phyloP scores from a whole-genome alignment of 1,140 invertebrate genomes.

The Harlomillsia oculata region DNA sequence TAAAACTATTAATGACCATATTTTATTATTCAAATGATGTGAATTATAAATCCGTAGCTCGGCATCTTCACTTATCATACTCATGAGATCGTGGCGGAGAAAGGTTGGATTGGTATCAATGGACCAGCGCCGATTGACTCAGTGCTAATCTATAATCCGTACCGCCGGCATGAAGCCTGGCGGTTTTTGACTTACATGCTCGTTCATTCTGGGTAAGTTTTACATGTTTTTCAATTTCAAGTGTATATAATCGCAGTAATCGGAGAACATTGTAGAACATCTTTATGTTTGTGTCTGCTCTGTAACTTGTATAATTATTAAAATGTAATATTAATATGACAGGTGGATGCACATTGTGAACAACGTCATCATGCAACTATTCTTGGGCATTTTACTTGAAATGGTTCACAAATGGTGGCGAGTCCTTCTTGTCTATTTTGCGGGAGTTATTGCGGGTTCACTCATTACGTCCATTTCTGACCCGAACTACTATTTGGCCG shows the following conservation, averaged over 20 bases:
- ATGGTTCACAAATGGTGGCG: slow-evolving; percentile 89
- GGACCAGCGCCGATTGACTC: slow-evolving; percentile 60
- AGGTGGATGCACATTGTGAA: slow-evolving; percentile 74
- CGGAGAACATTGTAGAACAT: too few relatives aligned
- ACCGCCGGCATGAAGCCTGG: slow-evolving; percentile 77
- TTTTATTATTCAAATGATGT: neutral
- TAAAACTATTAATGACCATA: neutral
- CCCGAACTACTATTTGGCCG: slow-evolving; percentile 74
- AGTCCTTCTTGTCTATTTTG: slow-evolving; percentile 55
- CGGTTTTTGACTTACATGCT: slow-evolving; percentile 92
- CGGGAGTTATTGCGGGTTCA: slow-evolving; percentile 73
- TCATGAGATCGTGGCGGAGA: slow-evolving; percentile 37
- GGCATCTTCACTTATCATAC: slow-evolving; percentile 44
- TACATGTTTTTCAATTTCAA: neutral
- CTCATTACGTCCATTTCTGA: slow-evolving; percentile 82
- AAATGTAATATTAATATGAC: slow-evolving; percentile 28
- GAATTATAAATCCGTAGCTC: slow-evolving; percentile 37
- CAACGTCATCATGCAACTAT: slow-evolving; percentile 82
- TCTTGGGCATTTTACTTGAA: slow-evolving; percentile 85
- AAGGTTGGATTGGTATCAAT: slow-evolving; percentile 33
- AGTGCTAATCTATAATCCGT: slow-evolving; percentile 81
- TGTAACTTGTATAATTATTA: neutral
- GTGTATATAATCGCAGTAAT: neutral
- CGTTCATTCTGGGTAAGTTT: slow-evolving; percentile 79
- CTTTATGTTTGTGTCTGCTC: too few relatives aligned